These are phyloP conservation scores for Trochalopteron elliotii DNA, from an alignment of 2,113 vertebrate species.

Conservation along the genomic window DNA sequence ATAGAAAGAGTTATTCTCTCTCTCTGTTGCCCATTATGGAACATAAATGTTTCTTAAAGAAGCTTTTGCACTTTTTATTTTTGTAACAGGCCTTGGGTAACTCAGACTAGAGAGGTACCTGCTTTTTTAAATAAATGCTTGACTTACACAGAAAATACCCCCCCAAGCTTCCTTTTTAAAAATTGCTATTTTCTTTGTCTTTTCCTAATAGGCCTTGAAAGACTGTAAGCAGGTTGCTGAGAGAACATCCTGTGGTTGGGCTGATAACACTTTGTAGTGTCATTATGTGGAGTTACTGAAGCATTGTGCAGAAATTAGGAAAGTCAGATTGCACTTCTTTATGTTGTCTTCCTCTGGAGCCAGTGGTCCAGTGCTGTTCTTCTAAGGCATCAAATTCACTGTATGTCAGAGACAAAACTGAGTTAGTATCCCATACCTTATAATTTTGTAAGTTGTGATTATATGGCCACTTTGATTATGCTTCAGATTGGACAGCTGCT, in stretches of 20 bases:
- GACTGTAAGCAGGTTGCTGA: background rate
- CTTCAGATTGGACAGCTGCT: background rate
- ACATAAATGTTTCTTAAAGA: background rate
- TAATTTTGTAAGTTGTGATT: background rate
- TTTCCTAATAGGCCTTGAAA: constrained; percentile 7
- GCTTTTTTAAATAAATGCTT: background rate
- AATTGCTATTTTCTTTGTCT: background rate
- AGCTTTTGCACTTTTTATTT: background rate
- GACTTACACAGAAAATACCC: background rate
- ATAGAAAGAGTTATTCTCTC: background rate
- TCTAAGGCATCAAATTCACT: background rate
- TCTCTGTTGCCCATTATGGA: background rate
- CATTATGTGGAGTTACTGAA: background rate
- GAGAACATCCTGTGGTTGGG: background rate
- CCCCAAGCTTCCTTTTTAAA: background rate
- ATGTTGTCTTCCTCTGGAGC: background rate
- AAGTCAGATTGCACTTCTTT: background rate
- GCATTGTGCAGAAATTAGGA: background rate
- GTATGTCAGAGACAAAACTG: background rate
- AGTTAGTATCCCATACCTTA: background rate
- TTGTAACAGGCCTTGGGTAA: background rate
- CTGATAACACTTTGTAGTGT: background rate
- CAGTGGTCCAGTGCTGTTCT: background rate
- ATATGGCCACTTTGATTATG: background rate
- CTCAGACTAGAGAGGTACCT: background rate